Evolutionary conservation across 1,140 invertebrate species (phyloP).

Genomic region (Drosophila biarmipes): DNA sequence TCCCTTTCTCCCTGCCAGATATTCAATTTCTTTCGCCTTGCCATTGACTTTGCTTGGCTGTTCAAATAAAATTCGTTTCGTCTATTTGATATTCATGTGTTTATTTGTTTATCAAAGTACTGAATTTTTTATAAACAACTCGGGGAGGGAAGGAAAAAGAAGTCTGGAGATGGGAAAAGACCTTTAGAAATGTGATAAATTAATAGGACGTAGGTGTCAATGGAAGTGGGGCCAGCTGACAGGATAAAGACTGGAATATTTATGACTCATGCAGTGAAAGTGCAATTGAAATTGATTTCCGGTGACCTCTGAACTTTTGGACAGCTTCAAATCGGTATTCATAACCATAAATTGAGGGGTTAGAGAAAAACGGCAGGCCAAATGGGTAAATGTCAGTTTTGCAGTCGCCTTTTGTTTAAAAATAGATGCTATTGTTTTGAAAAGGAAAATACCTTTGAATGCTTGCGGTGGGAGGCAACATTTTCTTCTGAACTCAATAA

Average conservation of each 20-base stretch:
- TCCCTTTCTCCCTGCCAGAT: neutral
- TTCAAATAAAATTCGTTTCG: slow-evolving; percentile 1
- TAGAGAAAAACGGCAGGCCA: neutral
- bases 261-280: slow-evolving; percentile 17
- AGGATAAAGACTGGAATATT: slow-evolving; percentile 15
- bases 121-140: slow-evolving; percentile 6
- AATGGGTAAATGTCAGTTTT: slow-evolving; percentile 16
- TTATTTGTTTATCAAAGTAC: slow-evolving; percentile 43
- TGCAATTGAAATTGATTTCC: slow-evolving; percentile 15
- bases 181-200: slow-evolving; percentile 15
- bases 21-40: slow-evolving; percentile 21
- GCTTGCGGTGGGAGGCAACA: neutral
- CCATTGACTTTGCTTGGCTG: slow-evolving; percentile 2
- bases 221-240: neutral
- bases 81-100: slow-evolving; percentile 36
- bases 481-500: neutral
- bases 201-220: slow-evolving; percentile 21
- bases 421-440: slow-evolving; percentile 5
- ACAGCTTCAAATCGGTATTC: slow-evolving; percentile 33
- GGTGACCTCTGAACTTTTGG: slow-evolving; percentile 23
- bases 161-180: neutral
- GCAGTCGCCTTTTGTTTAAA: slow-evolving; percentile 20
- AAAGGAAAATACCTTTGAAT: neutral
- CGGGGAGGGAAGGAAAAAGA: neutral
- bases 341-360: slow-evolving; percentile 8